Percentiles rank a stretch among this genome's conserved stretches.
These are phyloP conservation scores for Gymnoscopelus microlampas DNA, from an alignment of 2,797 vertebrate species.

Conservation along the genomic window DNA sequence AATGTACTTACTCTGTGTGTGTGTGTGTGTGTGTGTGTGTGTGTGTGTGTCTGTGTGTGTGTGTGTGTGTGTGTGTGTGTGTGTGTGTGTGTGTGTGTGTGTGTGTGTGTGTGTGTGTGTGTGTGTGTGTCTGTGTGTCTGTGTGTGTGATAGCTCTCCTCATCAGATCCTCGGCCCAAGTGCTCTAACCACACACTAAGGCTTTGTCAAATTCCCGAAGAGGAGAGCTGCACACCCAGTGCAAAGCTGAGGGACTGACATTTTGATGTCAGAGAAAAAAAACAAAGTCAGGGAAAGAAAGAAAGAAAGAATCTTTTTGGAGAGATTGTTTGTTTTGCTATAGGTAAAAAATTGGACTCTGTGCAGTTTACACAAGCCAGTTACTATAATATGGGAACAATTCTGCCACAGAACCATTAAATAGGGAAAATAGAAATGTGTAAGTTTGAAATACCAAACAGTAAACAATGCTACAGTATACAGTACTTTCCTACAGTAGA, in stretches of 20 bases:
- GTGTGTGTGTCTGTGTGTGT: slow-evolving; percentile 27
- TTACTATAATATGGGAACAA: slow-evolving; percentile 27
- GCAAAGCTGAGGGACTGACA: slow-evolving; percentile 21
- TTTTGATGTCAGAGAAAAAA: slow-evolving; percentile 47
- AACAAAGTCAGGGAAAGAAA: slow-evolving; percentile 38
- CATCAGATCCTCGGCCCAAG: slow-evolving; percentile 77
- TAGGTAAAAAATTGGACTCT: slow-evolving; percentile 1
- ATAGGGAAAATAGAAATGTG: slow-evolving; percentile 31
- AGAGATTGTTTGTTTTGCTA: neutral
- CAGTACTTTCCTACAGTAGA: slow-evolving; percentile 7
- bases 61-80: slow-evolving; percentile 40
- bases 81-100: slow-evolving; percentile 4
- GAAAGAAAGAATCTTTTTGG: slow-evolving; percentile 9
- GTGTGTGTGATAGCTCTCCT: slow-evolving; percentile 54
- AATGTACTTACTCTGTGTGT: slow-evolving; percentile 73
- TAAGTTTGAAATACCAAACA: slow-evolving; percentile 19
- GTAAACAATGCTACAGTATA: neutral
- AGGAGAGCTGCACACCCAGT: slow-evolving; percentile 44
- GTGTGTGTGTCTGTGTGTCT: neutral
- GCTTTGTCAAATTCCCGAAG: slow-evolving; percentile 68
- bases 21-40: slow-evolving; percentile 32
- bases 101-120: slow-evolving; percentile 3
- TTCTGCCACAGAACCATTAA: slow-evolving; percentile 3
- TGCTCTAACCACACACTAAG: slow-evolving; percentile 68
- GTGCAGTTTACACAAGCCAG: slow-evolving; percentile 9